A percentile compares a stretch with the other conserved stretches of the same genome.
These are phyloP conservation scores for Conger conger DNA, from an alignment of 2,113 vertebrate genomes.

Conservation along the genomic window DNA sequence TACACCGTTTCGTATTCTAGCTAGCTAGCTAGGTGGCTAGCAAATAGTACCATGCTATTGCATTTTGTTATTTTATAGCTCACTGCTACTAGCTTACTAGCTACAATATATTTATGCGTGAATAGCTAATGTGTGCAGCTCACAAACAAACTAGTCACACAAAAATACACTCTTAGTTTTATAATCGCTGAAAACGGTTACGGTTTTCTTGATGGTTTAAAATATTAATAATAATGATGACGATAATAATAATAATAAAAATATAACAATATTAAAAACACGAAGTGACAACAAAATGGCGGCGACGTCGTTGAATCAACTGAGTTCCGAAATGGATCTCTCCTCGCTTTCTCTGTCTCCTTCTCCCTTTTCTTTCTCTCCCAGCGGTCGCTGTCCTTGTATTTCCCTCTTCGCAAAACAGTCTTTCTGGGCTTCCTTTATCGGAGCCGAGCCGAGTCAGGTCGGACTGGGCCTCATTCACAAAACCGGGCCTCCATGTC, in stretches of 20 bases:
- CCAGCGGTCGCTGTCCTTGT: conserved; percentile 50
- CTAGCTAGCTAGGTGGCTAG: background rate
- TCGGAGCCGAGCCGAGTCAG: conserved; percentile 67
- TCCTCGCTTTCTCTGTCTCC: conserved; percentile 53
- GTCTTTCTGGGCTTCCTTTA: conserved; percentile 60
- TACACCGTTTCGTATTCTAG: background rate
- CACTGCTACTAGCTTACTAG: conserved; percentile 44
- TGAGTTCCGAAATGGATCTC: conserved; percentile 79
- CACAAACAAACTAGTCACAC: background rate
- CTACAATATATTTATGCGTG: conserved; percentile 54
- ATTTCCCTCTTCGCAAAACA: conserved; percentile 52
- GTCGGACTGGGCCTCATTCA: conserved; percentile 70
- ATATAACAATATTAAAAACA: conserved; percentile 62
- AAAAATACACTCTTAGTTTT: background rate
- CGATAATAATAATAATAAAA: conserved; percentile 29
- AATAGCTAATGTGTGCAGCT: conserved; percentile 34
- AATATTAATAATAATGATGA: conserved; percentile 19
- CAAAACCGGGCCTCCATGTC: conserved; percentile 77
- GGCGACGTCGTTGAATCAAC: conserved; percentile 77
- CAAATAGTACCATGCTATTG: background rate
- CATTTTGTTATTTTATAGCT: conserved; percentile 23
- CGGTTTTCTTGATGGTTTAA: conserved; percentile 28
- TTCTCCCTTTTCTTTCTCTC: conserved; percentile 39
- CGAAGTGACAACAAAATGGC: conserved; percentile 83
- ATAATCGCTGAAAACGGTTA: conserved; percentile 28